Conservation (phyloP, 2,888 invertebrate genomes). For the Cerastoderma edule region DNA sequence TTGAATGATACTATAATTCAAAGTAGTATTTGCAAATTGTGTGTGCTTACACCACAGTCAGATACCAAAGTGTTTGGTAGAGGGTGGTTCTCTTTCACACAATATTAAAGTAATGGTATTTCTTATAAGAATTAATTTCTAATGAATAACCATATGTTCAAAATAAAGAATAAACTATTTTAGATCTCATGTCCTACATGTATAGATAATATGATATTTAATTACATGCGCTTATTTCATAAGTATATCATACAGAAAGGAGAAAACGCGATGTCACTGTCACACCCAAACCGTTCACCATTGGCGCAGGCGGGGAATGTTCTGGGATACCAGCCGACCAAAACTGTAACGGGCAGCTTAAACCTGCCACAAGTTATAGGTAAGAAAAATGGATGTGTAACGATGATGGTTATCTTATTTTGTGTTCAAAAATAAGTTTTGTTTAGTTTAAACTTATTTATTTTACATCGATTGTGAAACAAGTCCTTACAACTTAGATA, state of each 20-base stretch:
- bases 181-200: background rate
- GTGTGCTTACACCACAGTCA: too few species aligned
- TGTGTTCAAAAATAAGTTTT: background rate
- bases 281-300: background rate
- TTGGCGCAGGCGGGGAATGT: constrained; percentile 6
- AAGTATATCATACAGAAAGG: background rate
- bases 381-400: background rate
- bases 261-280: background rate
- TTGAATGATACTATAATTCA: too few species aligned
- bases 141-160: background rate
- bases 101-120: too few species aligned
- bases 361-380: constrained; percentile 5
- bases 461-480: background rate
- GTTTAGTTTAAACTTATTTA: background rate
- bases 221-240: background rate
- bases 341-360: constrained; percentile 9
- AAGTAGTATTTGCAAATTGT: too few species aligned
- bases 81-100: too few species aligned
- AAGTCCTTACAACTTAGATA: background rate
- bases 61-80: too few species aligned
- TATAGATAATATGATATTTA: background rate
- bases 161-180: background rate
- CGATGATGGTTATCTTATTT: background rate
- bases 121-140: background rate
- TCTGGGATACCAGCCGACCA: background rate